Evolutionary conservation across 2,888 invertebrate genomes (phyloP).

Genomic region (Anticlea derivata): DNA sequence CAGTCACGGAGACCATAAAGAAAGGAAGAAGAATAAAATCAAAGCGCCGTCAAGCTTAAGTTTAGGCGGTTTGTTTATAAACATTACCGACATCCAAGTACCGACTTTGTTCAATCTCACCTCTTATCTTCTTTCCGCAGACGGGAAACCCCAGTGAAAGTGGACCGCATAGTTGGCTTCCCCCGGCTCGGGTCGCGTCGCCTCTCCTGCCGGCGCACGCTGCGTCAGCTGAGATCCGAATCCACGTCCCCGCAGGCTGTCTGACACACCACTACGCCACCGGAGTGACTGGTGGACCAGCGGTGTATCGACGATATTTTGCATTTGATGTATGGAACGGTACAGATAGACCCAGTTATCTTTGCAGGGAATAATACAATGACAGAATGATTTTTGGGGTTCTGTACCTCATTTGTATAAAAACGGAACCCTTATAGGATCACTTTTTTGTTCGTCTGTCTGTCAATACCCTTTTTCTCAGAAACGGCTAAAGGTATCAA

Average conservation of each 20-base stretch:
- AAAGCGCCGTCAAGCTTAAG: no score
- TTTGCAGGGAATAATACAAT: no score
- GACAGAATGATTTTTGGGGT: no score
- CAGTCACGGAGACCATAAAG: no score
- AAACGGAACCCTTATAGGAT: no score
- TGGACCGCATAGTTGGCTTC: conserved; percentile 89
- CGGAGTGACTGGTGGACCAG: neutral
- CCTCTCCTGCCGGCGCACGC: conserved; percentile 97
- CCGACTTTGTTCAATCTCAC: neutral
- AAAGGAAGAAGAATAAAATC: no score
- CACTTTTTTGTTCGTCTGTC: no score
- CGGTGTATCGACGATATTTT: conserved; percentile 1
- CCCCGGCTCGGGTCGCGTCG: conserved; percentile 96
- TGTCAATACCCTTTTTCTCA: no score
- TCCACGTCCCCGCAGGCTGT: conserved; percentile 26
- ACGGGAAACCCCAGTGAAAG: conserved; percentile 87
- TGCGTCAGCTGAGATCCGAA: conserved; percentile 91
- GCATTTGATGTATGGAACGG: conserved; percentile 6
- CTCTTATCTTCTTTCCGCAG: conserved; percentile 43
- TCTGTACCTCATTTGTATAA: no score
- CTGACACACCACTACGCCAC: conserved; percentile 23
- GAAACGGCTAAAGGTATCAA: no score
- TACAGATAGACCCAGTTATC: neutral
- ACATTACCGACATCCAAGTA: no score
- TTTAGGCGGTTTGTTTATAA: no score